phyloP scores from a whole-genome alignment of 2,797 vertebrate genomes.

The Sebastes kiyomatsui region DNA sequence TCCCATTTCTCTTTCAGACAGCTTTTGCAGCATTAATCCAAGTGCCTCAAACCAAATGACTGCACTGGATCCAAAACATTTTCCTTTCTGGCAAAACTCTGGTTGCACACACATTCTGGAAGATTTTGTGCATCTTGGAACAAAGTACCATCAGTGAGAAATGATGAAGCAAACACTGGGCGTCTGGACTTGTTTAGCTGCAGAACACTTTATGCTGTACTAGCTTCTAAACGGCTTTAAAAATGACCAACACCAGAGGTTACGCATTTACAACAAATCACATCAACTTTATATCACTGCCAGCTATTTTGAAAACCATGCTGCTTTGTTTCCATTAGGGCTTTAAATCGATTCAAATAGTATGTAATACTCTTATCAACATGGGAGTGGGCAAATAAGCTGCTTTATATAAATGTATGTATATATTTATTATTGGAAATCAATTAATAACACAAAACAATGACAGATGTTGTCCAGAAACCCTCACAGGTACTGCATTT shows the following conservation, averaged over 20 bases:
- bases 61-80: not conserved
- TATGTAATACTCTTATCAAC: too few relatives aligned
- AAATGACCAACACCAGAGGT: not conserved
- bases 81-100: not conserved
- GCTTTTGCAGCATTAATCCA: not conserved
- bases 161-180: not conserved
- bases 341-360: too few relatives aligned
- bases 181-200: not conserved
- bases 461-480: too few relatives aligned
- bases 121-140: not conserved
- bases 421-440: too few relatives aligned
- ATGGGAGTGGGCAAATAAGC: too few relatives aligned
- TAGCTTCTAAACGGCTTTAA: not conserved
- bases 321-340: not conserved
- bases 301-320: not conserved
- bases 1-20: not conserved
- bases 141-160: not conserved
- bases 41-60: not conserved
- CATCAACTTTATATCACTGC: not conserved
- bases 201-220: not conserved
- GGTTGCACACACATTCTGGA: not conserved
- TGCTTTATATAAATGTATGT: too few relatives aligned
- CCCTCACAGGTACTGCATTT: too few relatives aligned
- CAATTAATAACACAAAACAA: too few relatives aligned
- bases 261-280: not conserved